Percentiles rank a stretch among this genome's conserved stretches.
These are phyloP conservation scores for Lepeophtheirus salmonis DNA, from an alignment of 1,140 invertebrate species.

Conservation along the genomic window DNA sequence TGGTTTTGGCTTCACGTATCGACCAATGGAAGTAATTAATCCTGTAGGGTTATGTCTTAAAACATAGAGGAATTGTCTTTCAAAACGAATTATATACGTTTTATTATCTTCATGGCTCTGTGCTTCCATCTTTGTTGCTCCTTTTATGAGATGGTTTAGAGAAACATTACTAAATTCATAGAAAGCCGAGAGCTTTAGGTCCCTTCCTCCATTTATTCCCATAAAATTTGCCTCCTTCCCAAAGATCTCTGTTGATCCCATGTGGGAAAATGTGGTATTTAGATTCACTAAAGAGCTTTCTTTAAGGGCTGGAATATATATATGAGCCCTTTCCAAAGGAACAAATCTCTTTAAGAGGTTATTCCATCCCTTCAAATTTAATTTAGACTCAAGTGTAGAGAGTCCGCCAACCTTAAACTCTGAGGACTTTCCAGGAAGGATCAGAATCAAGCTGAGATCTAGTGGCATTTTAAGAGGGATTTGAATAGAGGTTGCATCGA, in stretches of 20 bases:
- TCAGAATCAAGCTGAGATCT: not conserved
- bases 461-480: not conserved
- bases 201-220: conserved; percentile 10
- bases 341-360: not conserved
- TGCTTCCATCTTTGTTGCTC: no score
- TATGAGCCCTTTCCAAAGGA: not conserved
- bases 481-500: not conserved
- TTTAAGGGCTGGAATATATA: not conserved
- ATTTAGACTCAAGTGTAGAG: conserved; percentile 1
- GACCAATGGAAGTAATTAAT: not conserved
- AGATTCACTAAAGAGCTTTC: not conserved
- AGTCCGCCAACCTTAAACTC: conserved; percentile 11
- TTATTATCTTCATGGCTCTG: no score
- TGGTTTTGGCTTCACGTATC: not conserved
- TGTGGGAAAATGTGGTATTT: not conserved
- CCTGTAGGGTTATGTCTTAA: not conserved
- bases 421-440: conserved; percentile 2
- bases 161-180: not conserved
- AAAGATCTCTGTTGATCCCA: conserved; percentile 5
- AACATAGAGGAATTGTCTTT: not conserved
- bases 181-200: not conserved
- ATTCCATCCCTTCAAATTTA: not conserved
- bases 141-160: not conserved
- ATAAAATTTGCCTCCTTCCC: conserved; percentile 1
- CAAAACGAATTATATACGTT: no score